Evolutionary conservation across 1,140 invertebrate genomes (phyloP), one percentile per base, ranked within the genome.

Genomic region (Oscheius sp.): DNA sequence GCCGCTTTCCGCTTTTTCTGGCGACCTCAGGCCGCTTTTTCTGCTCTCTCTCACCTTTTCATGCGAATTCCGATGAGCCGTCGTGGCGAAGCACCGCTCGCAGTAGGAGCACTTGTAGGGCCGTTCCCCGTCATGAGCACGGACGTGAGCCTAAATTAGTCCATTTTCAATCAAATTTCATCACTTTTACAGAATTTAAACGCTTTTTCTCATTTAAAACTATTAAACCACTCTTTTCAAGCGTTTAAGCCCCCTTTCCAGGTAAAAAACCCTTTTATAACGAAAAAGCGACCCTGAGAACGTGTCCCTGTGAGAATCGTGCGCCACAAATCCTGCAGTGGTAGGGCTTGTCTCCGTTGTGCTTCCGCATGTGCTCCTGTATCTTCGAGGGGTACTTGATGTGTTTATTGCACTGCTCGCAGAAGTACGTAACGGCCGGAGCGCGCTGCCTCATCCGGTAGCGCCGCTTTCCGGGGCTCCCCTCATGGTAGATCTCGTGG

Each of bases 271-370:
- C 42, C 13, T 13, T 13, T 13, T 13, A 13, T 45, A 45, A 45
- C 13, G 18, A 7, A 63, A 32, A 34, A 36, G 7, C 13, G 32
- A 65, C 63, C 63, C 66, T 73, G 26, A 73, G 34, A 20, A 61
- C 42, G n/a, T 64, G 61, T 28, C 35, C 61, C 80, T 77, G 76
- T 18, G 95, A 97, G 86, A 98, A 98, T 34, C 94, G 91, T 35
- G 94, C 88, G 20, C 93, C 91, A 85, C 95, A 99, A 66, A 97
- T 93, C 86, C 94, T 94, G 84, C 95, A 99, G 82, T 91, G 91
- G 86, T 96, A 97, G 0, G 95, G 95, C 38, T 95, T 87, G 85
- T 98, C 95, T 2, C 95, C 93, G 0, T 93, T 96, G 84, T 96
- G 93, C 20, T 93, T 97, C 20, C 79, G 46, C 32, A 79, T 73